These are phyloP conservation scores for Rhinophrynus dorsalis DNA, from an alignment of 2,797 vertebrate species.

Conservation along the genomic window DNA sequence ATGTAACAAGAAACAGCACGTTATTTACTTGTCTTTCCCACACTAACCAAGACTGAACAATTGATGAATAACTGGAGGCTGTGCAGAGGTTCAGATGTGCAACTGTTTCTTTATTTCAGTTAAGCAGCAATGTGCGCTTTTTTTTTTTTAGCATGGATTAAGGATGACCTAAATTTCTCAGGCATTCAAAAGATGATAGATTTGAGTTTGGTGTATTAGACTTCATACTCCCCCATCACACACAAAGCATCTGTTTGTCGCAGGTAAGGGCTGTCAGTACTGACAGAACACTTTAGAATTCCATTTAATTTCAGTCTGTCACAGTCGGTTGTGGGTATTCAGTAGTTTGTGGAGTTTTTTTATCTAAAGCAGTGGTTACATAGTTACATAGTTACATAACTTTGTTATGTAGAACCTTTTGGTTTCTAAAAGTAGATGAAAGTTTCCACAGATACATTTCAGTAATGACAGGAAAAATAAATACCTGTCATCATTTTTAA, in stretches of 20 bases:
- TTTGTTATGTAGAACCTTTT: too few species aligned
- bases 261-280: slow-evolving; percentile 1
- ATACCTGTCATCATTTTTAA: too few species aligned
- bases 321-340: not conserved
- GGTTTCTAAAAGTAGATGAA: too few species aligned
- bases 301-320: not conserved
- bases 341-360: not conserved
- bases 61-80: not conserved
- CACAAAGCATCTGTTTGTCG: not conserved
- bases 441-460: too few species aligned
- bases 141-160: slow-evolving; percentile 24
- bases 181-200: slow-evolving; percentile 12
- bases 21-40: not conserved
- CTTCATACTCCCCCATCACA: not conserved
- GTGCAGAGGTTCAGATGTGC: not conserved
- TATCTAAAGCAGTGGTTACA: too few species aligned
- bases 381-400: too few species aligned
- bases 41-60: not conserved
- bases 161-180: slow-evolving; percentile 34
- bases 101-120: not conserved
- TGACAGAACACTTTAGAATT: not conserved
- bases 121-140: not conserved
- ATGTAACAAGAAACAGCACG: not conserved
- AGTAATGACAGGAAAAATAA: too few species aligned
- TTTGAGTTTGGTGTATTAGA: not conserved